A percentile compares a stretch with the other conserved stretches of the same genome.
Conservation (phyloP, 2,113 vertebrate genomes). For the Condylura cristata region DNA sequence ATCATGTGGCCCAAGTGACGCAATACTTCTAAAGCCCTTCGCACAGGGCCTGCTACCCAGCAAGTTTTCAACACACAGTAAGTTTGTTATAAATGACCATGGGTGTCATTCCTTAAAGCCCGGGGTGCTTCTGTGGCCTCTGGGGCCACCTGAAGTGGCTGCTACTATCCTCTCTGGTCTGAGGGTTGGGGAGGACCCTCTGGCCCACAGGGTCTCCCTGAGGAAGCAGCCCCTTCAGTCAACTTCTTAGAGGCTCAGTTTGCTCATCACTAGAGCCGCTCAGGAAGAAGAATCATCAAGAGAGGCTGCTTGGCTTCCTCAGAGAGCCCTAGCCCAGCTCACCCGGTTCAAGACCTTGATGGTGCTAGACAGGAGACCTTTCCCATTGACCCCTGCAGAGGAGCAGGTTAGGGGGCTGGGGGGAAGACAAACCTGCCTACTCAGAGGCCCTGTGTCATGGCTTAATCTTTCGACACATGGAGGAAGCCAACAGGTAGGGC, state of each 20-base stretch:
- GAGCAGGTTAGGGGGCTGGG: not conserved
- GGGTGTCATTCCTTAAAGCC: not conserved
- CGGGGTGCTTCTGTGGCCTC: not conserved
- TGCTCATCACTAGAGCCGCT: slow-evolving; percentile 81
- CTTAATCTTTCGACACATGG: not conserved
- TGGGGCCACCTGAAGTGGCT: not conserved
- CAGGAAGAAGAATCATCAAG: slow-evolving; percentile 85
- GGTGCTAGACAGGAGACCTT: not conserved
- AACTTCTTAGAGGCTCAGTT: slow-evolving; percentile 89
- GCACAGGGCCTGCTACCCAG: not conserved
- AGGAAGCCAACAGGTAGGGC: not conserved
- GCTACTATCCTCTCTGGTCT: too few species aligned
- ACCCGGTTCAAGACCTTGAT: not conserved
- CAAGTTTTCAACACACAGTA: not conserved
- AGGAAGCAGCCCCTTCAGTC: slow-evolving; percentile 84
- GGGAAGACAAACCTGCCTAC: not conserved
- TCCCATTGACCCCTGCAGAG: not conserved
- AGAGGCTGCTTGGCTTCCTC: slow-evolving; percentile 73
- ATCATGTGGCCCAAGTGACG: not conserved
- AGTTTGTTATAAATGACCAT: not conserved
- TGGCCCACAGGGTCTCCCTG: not conserved
- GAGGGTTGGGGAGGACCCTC: not conserved
- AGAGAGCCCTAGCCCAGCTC: not conserved
- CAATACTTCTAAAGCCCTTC: not conserved
- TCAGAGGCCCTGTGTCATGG: not conserved